A percentile compares a stretch with the other conserved stretches of the same genome.
Evolutionary conservation across 2,113 vertebrate genomes (phyloP).

Genomic region (Cheilinus undulatus): DNA sequence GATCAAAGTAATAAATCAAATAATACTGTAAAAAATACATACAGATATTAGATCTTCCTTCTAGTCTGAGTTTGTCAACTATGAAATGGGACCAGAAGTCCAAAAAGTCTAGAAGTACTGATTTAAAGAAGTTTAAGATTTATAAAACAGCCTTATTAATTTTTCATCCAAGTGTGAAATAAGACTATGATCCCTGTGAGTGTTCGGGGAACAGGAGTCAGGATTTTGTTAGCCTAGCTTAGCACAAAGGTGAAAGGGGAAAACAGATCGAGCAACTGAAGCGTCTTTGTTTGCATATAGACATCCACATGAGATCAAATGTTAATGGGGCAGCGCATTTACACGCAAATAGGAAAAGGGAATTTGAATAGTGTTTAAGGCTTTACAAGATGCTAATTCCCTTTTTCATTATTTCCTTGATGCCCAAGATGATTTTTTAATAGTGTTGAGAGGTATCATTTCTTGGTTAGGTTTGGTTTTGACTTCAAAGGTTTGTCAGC

Average conservation of each 20-base stretch:
- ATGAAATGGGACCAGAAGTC: neutral
- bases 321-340: no score
- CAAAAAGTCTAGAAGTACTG: conserved; percentile 7
- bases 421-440: no score
- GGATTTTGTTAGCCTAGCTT: neutral
- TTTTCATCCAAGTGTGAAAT: neutral
- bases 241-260: conserved; percentile 2
- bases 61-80: neutral
- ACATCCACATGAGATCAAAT: no score
- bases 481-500: no score
- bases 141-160: neutral
- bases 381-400: no score
- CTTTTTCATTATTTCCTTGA: no score
- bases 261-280: neutral
- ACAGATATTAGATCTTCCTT: neutral
- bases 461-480: no score
- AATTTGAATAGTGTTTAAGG: no score
- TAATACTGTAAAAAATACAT: neutral
- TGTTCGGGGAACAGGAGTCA: neutral
- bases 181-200: neutral
- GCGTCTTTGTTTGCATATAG: no score
- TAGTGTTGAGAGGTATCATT: no score
- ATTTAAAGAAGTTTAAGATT: conserved; percentile 5
- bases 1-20: neutral
- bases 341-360: no score